Base-by-base conservation (phyloP, 2,113 vertebrate genomes). In the Psittacula cyanocephala region DNA sequence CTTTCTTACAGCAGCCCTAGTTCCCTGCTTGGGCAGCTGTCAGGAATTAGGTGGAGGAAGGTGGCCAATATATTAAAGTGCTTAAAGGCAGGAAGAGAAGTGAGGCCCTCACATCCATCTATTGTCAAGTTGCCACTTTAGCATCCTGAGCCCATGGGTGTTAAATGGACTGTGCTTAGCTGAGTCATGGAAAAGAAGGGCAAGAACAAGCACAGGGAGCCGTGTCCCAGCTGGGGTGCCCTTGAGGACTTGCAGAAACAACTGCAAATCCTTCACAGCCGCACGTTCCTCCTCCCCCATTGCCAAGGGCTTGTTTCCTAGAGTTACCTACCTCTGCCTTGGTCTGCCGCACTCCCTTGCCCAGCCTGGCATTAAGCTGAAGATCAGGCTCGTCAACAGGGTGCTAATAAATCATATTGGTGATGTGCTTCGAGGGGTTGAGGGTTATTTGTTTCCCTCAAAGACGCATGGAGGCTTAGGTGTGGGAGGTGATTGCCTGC, bases 71-170 rank as follows among this genome's bases (percentile, higher is more conserved):
- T 92, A 93, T 95, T 96, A 55, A 90, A 95, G 86, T 72, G 77
- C 86, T 94, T 93, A 95, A 95, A 94, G 81, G 88, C 96, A 96
- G 96, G 96, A 97, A 96, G 88, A 96, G 95, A 93, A 95, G 80
- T 89, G 91, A 96, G 89, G 94, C 95, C 90, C 95, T 88, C 81
- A 96, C 96, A 97, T 97, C 96, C 96, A 95, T 96, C 91, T 96
- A 97, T 97, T 97, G 96, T 97, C 80, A 94, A 94, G 77, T 97
- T 97, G 96, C 96, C 95, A 97, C 96, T 96, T 95, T 62, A 95
- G 95, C 93, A 96, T 96, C 95, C 96, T 97, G 96, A 96, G 91
- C 93, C 93, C 70, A 69, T 90, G 95, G 91, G 91, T 89, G 72
- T 96, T 96, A 94, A 91, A 95, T 93, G 87, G 94, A 50, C 63